Evolutionary conservation across 2,888 invertebrate genomes (phyloP), one percentile per base, ranked within the genome.

Genomic region (Lepetodrilus schrolli): DNA sequence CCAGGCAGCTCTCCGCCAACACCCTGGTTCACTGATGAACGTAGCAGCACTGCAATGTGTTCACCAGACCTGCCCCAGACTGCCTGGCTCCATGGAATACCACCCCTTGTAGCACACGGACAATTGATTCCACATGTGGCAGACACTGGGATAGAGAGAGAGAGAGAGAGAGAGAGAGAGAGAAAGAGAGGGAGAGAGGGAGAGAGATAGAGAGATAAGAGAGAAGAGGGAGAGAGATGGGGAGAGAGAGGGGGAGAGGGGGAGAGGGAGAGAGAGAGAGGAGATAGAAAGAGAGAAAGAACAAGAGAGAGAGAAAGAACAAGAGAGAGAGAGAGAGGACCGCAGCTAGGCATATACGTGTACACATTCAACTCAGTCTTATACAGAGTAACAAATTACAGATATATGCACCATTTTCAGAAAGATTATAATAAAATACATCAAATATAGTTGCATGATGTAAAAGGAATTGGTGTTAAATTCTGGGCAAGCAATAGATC

Each of bases 41-140:
- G 58, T 58, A 58, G 58, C 58, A 58, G 58, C 58, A 8, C 13
- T 26, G n/a, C 58, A 30, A 58, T 58, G 58, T 58, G 58, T 58
- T 58, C n/a, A 23, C 8, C 58, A 58, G 58, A 58, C 58, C 34
- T 58, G 58, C 34, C 13, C 8, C 58, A 58, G 58, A 58, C 58
- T 30, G 17, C 17, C 30, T 58, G 58, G 58, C 58, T 30, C 58
- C 58, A 58, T 17, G 17, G 30, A 30, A 58, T 58, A 30, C 58
- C 58, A 58, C 58, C 26, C 58, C 58, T 58, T 58, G 58, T 58
- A 58, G 26, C n/a, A 30, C n/a, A 10, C 13, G 3, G 17, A 7
- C 34, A 58, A 58, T 58, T 58, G 58, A 58, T 58, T 58, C 58
- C 58, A 58, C 58, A 58, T 34, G 30, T 17, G 13, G n/a, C n/a